Percentiles rank a stretch among this genome's conserved stretches.
phyloP scores from a whole-genome alignment of 2,797 vertebrate genomes.

The Poeciliopsis presidionis region DNA sequence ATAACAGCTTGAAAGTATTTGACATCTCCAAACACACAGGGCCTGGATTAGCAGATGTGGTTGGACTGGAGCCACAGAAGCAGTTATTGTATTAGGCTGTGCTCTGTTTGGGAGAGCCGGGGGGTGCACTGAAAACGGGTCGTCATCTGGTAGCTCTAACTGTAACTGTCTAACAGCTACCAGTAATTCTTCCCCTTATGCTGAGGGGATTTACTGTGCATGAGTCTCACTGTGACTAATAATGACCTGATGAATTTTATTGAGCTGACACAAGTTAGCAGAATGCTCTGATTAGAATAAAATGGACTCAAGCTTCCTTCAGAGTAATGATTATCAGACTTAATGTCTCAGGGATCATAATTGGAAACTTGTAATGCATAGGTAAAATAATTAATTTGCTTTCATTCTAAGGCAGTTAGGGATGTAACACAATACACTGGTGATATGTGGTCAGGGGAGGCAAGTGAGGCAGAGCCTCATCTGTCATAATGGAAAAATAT shows the following conservation, averaged over 20 bases:
- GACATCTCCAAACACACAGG: slow-evolving; percentile 78
- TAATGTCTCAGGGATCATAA: slow-evolving; percentile 48
- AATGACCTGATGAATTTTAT: slow-evolving; percentile 37
- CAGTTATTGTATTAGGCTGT: slow-evolving; percentile 72
- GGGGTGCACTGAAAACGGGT: slow-evolving; percentile 51
- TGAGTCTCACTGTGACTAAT: slow-evolving; percentile 12
- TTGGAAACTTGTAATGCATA: slow-evolving; percentile 32
- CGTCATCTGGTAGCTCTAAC: slow-evolving; percentile 58
- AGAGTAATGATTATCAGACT: slow-evolving; percentile 59
- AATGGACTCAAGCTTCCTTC: slow-evolving; percentile 44
- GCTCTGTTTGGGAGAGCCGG: slow-evolving; percentile 40
- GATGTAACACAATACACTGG: not conserved
- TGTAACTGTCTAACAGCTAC: slow-evolving; percentile 46
- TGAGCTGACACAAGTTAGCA: slow-evolving; percentile 43
- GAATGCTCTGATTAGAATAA: slow-evolving; percentile 40
- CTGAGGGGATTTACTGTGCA: slow-evolving; percentile 22
- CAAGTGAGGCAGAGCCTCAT: too few relatives aligned
- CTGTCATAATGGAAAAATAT: too few relatives aligned
- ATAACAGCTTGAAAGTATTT: slow-evolving; percentile 81
- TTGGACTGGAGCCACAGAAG: slow-evolving; percentile 67
- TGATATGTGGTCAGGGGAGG: too few relatives aligned
- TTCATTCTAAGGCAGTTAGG: not conserved
- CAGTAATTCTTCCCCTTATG: slow-evolving; percentile 11
- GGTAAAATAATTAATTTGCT: slow-evolving; percentile 46
- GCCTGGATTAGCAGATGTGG: slow-evolving; percentile 76